phyloP scores from a whole-genome alignment of 2,888 invertebrate genomes.

The Dynastes hyllus region DNA sequence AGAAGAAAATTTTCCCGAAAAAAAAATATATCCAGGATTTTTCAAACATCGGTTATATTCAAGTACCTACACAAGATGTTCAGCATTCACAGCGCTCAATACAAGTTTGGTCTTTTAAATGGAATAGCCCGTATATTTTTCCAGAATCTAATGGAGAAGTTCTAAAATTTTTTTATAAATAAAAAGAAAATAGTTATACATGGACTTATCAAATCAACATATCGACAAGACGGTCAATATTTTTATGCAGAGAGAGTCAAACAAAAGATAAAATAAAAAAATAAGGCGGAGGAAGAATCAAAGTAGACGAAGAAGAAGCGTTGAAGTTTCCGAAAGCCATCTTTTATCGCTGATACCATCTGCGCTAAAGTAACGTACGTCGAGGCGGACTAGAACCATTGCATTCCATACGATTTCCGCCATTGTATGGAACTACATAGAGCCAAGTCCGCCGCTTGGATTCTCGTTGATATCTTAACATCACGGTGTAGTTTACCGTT shows the following conservation, averaged over 20 bases:
- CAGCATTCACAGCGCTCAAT: too few species aligned
- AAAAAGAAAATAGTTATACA: neutral
- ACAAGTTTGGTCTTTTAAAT: too few species aligned
- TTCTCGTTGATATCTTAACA: constrained; percentile 43
- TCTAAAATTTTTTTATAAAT: too few species aligned
- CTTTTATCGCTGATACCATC: constrained; percentile 65
- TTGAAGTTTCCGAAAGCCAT: constrained; percentile 64
- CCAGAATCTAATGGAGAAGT: too few species aligned
- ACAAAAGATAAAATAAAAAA: neutral
- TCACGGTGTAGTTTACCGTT: constrained; percentile 41
- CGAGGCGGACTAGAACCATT: neutral
- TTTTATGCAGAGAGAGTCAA: neutral
- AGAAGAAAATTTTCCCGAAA: too few species aligned
- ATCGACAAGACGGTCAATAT: neutral
- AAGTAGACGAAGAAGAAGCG: constrained; percentile 34
- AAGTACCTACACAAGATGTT: too few species aligned
- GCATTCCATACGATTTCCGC: constrained; percentile 41
- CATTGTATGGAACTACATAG: constrained; percentile 10
- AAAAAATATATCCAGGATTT: too few species aligned
- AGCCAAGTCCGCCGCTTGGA: constrained; percentile 15
- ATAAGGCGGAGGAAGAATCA: neutral
- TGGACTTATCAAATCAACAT: neutral
- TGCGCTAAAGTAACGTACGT: constrained; percentile 61
- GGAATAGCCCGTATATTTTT: too few species aligned
- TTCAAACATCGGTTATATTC: too few species aligned